Base-by-base conservation (phyloP, 1,140 invertebrate genomes). In the Lepidurus apus region DNA sequence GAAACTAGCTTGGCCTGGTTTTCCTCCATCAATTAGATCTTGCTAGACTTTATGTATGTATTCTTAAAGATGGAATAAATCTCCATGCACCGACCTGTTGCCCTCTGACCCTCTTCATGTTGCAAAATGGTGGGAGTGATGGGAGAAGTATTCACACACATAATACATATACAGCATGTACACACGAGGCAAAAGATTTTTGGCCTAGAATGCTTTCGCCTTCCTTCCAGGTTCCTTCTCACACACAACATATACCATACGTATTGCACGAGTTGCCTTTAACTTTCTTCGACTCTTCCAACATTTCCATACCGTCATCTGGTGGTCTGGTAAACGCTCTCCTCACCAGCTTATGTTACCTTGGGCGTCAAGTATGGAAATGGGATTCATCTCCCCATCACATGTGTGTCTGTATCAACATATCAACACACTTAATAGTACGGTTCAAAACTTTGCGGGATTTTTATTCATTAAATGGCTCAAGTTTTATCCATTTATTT, bases 71-170 rank as follows among this genome's bases (percentile, higher is more conserved):
- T 21, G 53, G 17, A 65, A 17, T 65, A 65, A 65, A n/a, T 13
- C 13, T 65, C 53, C 53, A 65, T n/a, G 53, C 53, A 65, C 53
- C 53, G 53, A 65, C 53, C 53, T 65, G 53, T 65, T 65, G 53
- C 8, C 53, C 53, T 65, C 13, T 65, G 17, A 65, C 9, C 53
- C 21, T 65, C 10, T 65, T 65, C 53, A 21, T 65, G 21, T 65
- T 65, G 53, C 53, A 21, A 65, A 65, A 65, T 65, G 53, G 53
- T 65, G 53, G 53, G 53, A 65, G 17, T 65, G 53, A 65, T 21
- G 21, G 8, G n/a, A 21, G 21, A 65, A 65, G 53, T 21, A 65
- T 65, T 65, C 53, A 65, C 53, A 65, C 53, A 65, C 53, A 34
- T 3, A 34, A 34, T 34, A 34, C 34, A 34, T 34, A 34, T 4